phyloP scores from a whole-genome alignment of 2,888 invertebrate species.

The Eupithecia insigniata region DNA sequence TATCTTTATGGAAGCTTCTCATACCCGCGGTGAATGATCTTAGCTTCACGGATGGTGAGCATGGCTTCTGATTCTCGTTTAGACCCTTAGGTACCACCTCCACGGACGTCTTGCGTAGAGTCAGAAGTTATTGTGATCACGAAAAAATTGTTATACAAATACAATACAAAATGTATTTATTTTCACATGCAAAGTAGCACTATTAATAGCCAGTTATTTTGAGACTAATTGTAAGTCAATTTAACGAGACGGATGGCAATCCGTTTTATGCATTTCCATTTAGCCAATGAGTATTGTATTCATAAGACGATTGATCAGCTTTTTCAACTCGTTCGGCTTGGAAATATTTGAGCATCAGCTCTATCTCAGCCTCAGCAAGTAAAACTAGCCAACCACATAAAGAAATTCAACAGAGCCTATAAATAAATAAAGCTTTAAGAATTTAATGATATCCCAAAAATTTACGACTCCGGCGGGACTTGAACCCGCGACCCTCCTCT shows the following conservation, averaged over 20 bases:
- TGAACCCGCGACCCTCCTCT: too few relatives aligned
- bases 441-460: too few relatives aligned
- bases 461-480: too few relatives aligned
- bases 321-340: too few relatives aligned
- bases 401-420: not conserved
- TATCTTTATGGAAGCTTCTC: conserved; percentile 4
- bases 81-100: not conserved
- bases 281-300: too few relatives aligned
- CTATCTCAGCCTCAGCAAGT: not conserved
- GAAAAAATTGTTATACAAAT: not conserved
- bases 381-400: not conserved
- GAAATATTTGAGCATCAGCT: not conserved
- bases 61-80: not conserved
- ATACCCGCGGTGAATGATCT: conserved; percentile 12
- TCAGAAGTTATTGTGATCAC: not conserved
- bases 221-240: too few relatives aligned
- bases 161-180: not conserved
- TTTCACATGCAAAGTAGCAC: not conserved
- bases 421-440: conserved; percentile 3
- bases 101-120: not conserved
- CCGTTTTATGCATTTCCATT: too few relatives aligned
- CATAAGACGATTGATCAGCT: too few relatives aligned
- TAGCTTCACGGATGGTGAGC: conserved; percentile 13
- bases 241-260: too few relatives aligned
- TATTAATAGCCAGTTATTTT: too few relatives aligned